Conservation (phyloP, 2,113 vertebrate species). For the Barnardius zonarius region DNA sequence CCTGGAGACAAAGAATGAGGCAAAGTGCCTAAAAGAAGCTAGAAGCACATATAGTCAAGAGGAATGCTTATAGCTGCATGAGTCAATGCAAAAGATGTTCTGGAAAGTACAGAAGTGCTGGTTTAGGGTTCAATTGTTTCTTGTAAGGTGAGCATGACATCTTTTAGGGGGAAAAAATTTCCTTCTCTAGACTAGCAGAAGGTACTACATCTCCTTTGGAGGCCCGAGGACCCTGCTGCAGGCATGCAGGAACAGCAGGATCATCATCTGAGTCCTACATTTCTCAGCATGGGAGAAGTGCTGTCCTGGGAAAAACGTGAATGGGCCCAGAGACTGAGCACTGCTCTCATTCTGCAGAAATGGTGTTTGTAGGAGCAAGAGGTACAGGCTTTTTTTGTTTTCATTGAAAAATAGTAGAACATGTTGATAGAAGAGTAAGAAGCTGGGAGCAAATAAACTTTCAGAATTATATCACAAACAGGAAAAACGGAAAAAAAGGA, state of each 20-base stretch:
- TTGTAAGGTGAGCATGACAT: background rate
- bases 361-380: background rate
- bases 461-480: background rate
- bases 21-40: background rate
- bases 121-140: background rate
- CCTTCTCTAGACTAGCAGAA: background rate
- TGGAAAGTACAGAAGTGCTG: background rate
- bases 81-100: background rate
- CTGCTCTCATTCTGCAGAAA: background rate
- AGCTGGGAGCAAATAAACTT: background rate
- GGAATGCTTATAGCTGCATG: background rate
- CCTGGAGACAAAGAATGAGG: background rate
- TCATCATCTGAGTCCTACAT: accelerated
- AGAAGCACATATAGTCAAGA: background rate
- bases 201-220: background rate
- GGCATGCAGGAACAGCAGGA: background rate
- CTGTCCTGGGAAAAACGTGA: background rate
- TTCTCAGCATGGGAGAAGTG: background rate
- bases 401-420: background rate
- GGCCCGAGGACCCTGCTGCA: accelerated
- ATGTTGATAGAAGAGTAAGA: background rate
- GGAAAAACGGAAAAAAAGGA: background rate
- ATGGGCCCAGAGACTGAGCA: background rate
- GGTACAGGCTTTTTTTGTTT: accelerated
- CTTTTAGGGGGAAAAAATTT: background rate